These are phyloP conservation scores for Drosophila mulleri DNA, from an alignment of 2,888 invertebrate genomes.

Conservation along the genomic window DNA sequence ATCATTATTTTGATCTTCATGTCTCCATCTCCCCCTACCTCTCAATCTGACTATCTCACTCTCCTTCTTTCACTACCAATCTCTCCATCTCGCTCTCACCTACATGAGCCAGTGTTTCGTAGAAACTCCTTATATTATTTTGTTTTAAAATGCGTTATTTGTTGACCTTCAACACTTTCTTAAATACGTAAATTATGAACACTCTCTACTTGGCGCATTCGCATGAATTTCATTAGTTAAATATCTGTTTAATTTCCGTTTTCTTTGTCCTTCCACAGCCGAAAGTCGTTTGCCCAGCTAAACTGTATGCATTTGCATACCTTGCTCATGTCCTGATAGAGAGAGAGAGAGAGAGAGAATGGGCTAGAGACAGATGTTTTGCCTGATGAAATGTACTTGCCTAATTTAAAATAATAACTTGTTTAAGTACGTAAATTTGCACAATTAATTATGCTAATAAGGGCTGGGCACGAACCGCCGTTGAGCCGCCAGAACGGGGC, in stretches of 20 bases:
- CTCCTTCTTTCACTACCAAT: neutral
- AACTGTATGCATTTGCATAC: conserved; percentile 18
- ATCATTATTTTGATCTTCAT: too few species aligned
- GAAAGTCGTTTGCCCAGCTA: neutral
- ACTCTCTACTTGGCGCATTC: neutral
- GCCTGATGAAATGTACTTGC: conserved; percentile 62
- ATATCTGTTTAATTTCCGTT: neutral
- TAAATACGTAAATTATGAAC: neutral
- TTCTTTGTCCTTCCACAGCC: neutral
- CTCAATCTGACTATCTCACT: neutral
- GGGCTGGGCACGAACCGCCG: conserved; percentile 43
- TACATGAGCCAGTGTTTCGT: too few species aligned
- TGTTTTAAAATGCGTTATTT: neutral
- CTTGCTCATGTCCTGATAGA: conserved; percentile 6
- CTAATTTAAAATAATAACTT: conserved; percentile 80
- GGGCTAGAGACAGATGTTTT: neutral
- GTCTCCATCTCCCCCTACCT: neutral
- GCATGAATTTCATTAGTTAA: neutral
- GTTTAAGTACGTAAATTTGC: conserved; percentile 80
- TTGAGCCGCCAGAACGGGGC: conserved; percentile 7
- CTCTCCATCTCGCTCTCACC: neutral
- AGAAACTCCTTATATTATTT: too few species aligned
- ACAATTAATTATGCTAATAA: conserved; percentile 83
- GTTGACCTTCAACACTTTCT: neutral
- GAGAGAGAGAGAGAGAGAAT: neutral